Percentiles rank a stretch among this genome's conserved stretches.
These are phyloP conservation scores for Fabriciana adippe DNA, from an alignment of 2,888 invertebrate genomes.

Conservation along the genomic window DNA sequence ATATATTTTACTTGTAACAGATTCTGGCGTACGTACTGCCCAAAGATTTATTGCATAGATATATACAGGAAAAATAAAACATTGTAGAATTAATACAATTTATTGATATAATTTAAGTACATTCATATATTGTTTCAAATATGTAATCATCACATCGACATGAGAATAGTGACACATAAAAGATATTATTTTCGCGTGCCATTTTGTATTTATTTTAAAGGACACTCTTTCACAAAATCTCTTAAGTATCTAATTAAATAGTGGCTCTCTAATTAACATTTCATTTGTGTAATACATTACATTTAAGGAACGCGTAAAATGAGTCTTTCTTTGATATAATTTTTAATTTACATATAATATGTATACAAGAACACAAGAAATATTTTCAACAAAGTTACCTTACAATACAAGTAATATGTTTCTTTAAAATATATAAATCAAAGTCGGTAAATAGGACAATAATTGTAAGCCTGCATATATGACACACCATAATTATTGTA, in stretches of 20 bases:
- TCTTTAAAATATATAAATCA: not conserved
- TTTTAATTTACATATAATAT: conserved; percentile 29
- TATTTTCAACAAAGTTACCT: too few relatives aligned
- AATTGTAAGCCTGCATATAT: not conserved
- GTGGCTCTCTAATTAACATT: conserved; percentile 35
- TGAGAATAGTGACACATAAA: conserved; percentile 38
- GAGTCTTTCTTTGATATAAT: conserved; percentile 39
- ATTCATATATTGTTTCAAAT: conserved; percentile 46
- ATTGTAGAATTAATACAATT: conserved; percentile 45
- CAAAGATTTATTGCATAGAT: not conserved
- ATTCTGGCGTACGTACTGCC: not conserved
- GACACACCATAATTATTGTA: too few relatives aligned
- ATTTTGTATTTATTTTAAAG: conserved; percentile 24
- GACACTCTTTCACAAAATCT: conserved; percentile 26
- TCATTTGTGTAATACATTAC: conserved; percentile 32
- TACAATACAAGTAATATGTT: too few relatives aligned
- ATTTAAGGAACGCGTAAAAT: conserved; percentile 43
- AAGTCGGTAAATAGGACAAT: conserved; percentile 8
- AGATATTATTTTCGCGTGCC: conserved; percentile 23
- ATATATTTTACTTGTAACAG: too few relatives aligned
- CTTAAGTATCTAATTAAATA: conserved; percentile 39
- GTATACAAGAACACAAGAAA: conserved; percentile 23
- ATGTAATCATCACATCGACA: conserved; percentile 42
- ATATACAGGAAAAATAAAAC: conserved; percentile 30
- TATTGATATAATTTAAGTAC: conserved; percentile 51